Evolutionary conservation across 2,113 vertebrate species (phyloP), one percentile per base, ranked within the genome.

Genomic region (Taurulus bubalis): DNA sequence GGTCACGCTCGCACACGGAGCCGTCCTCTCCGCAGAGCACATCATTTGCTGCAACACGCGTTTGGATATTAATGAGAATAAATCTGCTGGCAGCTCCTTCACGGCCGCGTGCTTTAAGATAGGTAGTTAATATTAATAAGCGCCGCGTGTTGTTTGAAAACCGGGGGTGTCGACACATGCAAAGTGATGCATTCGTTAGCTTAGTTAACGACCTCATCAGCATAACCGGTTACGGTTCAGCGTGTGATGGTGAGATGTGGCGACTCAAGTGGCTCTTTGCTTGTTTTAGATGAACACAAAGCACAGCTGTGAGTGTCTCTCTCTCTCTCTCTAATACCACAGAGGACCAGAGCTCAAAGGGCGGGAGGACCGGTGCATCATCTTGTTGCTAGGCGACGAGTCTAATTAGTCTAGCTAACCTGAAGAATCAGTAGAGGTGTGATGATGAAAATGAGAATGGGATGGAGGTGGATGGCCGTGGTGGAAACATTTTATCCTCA

Each of bases 351-450:
- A 22, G 26, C 79, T 70, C 47, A 79, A 69, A 80, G 79, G 69
- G 71, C 5, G 1, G n/a, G 16, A 69, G 66, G 59, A 11, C 58
- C 6, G 42, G 59, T 65, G 77, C 59, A 72, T 89, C 62, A 59
- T 18, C 63, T 58, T 75, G 90, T 87, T 89, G 87, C 87, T 71
- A 75, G 51, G 88, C 87, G 83, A 90, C 78, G 34, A 45, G 0
- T 75, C 70, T 84, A 81, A 91, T 92, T 82, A 83, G 77, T 42
- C 51, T 45, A 15, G 72, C 64, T 70, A 75, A 87, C 71, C 63
- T 69, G 71, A 74, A 47, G 40, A 83, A 78, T 68, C 56, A 66
- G 74, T 34, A 71, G 32, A 6, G 22, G 20, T 12, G 16, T 38
- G 32, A 20, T 53, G 38, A 30, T 71, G 45, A 34, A 79, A 58